Evolutionary conservation across 64 coral and sea anemone genomes (phyloP).

Genomic region (Stichodactyla mertensii): DNA sequence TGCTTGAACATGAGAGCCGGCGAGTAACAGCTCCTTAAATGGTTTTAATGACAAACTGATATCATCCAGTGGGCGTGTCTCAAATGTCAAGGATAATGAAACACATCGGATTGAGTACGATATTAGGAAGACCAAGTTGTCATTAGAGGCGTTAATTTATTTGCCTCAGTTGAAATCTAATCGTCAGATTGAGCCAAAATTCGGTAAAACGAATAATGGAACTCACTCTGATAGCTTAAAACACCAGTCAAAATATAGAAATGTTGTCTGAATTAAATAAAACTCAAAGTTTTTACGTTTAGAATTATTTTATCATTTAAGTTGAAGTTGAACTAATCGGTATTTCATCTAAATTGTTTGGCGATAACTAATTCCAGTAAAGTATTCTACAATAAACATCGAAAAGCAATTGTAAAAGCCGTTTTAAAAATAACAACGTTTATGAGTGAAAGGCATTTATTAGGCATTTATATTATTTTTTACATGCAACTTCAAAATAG

Average conservation of each 20-base stretch:
- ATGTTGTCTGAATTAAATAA: neutral
- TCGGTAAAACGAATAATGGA: neutral
- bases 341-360: too few species aligned
- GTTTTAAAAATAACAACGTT: too few species aligned
- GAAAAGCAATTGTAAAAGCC: too few species aligned
- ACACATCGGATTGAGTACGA: neutral
- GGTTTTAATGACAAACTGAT: neutral
- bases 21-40: neutral
- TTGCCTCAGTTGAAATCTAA: neutral
- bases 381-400: too few species aligned
- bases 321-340: too few species aligned
- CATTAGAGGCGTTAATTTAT: neutral
- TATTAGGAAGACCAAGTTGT: neutral
- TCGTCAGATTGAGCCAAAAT: neutral
- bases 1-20: neutral
- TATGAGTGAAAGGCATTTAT: too few species aligned
- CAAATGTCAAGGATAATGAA: neutral
- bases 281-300: neutral
- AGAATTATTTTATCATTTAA: too few species aligned
- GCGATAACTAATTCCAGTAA: too few species aligned
- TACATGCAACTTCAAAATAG: too few species aligned
- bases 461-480: too few species aligned
- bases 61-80: neutral
- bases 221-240: neutral
- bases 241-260: neutral